A percentile compares a stretch with the other conserved stretches of the same genome.
These are phyloP conservation scores for Elanoides forficatus DNA, from an alignment of 2,113 vertebrate genomes.

Conservation along the genomic window DNA sequence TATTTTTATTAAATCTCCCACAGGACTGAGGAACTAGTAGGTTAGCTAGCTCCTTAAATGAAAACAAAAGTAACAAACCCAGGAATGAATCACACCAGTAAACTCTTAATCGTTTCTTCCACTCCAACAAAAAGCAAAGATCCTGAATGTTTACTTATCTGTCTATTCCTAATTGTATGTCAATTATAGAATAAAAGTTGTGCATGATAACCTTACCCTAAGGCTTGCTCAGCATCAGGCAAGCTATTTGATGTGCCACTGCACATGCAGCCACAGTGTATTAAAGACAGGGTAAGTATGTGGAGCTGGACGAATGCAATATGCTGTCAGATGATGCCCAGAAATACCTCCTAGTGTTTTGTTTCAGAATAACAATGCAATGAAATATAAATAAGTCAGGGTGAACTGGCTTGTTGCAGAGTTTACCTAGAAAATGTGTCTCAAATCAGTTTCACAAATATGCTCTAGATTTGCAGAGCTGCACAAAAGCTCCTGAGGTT, in stretches of 20 bases:
- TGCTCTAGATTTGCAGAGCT: neutral
- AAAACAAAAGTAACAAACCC: neutral
- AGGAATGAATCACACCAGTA: neutral
- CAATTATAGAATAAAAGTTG: neutral
- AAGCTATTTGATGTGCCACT: neutral
- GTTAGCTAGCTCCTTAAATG: neutral
- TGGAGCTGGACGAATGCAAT: neutral
- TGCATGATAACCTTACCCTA: neutral
- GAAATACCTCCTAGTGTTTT: neutral
- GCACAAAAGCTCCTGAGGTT: neutral
- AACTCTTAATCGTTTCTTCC: neutral
- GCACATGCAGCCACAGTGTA: neutral
- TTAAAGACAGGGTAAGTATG: neutral
- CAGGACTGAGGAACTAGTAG: neutral
- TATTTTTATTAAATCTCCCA: neutral
- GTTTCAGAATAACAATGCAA: neutral
- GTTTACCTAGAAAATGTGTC: neutral
- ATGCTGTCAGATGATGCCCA: neutral
- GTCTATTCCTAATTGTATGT: neutral
- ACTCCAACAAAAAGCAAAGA: neutral
- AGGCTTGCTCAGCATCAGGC: neutral
- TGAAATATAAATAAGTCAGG: neutral
- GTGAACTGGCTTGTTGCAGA: neutral
- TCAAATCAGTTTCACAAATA: neutral
- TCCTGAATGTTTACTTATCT: neutral